phyloP scores from a whole-genome alignment of 2,888 invertebrate species.

The Stenurella melanura region DNA sequence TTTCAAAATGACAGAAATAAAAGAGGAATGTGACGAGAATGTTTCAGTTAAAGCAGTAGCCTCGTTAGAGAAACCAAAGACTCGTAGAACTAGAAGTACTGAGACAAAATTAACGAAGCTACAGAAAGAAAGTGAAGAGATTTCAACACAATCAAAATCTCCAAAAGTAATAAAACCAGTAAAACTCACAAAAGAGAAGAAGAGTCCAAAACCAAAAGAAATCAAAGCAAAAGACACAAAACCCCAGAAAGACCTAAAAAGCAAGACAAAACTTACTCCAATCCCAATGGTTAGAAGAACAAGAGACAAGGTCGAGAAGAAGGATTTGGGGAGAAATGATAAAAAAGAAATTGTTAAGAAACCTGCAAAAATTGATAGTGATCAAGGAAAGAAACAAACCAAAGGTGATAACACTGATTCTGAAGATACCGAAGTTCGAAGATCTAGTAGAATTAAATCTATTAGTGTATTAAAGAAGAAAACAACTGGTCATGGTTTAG shows the following conservation, averaged over 20 bases:
- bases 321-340: constrained; percentile 1
- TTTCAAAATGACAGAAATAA: neutral
- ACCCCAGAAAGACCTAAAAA: constrained; percentile 25
- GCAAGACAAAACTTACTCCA: constrained; percentile 7
- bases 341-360: constrained; percentile 39
- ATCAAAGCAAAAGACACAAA: constrained; percentile 40
- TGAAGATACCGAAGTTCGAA: constrained; percentile 74
- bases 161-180: constrained; percentile 32
- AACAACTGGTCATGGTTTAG: constrained; percentile 80
- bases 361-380: constrained; percentile 35
- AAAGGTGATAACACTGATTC: constrained; percentile 45
- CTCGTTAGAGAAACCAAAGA: constrained; percentile 23
- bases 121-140: constrained; percentile 23
- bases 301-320: constrained; percentile 44
- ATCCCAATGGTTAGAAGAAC: constrained; percentile 36
- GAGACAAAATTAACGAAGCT: constrained; percentile 19
- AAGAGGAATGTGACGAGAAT: neutral
- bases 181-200: constrained; percentile 29
- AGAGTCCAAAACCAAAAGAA: constrained; percentile 15
- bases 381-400: constrained; percentile 12
- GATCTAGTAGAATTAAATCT: constrained; percentile 85
- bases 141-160: neutral
- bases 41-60: neutral
- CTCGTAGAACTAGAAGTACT: constrained; percentile 15
- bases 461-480: constrained; percentile 82